phyloP scores from a whole-genome alignment of 2,797 vertebrate species.

The Gymnocypris eckloni region DNA sequence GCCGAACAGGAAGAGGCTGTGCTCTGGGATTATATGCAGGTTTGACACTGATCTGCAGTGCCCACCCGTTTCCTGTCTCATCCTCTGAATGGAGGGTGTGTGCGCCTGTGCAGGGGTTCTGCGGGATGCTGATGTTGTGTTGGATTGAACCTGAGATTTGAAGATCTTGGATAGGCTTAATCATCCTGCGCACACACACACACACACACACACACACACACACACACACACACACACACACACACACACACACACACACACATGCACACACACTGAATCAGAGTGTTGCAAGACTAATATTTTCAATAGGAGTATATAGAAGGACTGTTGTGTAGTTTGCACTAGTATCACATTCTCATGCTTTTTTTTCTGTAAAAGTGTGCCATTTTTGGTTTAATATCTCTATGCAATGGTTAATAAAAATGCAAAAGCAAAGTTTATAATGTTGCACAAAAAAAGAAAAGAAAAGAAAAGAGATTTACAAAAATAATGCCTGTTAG shows the following conservation, averaged over 20 bases:
- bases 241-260: neutral
- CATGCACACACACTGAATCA: neutral
- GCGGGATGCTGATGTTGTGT: constrained; percentile 54
- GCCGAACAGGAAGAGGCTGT: constrained; percentile 53
- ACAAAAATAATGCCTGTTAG: too few species aligned
- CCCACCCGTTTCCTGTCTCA: constrained; percentile 69
- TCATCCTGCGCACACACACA: too few species aligned
- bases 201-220: neutral
- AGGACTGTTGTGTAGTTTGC: too few species aligned
- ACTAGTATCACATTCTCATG: too few species aligned
- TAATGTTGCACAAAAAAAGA: too few species aligned
- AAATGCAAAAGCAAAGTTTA: too few species aligned
- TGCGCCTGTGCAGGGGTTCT: constrained; percentile 60
- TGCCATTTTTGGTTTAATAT: too few species aligned
- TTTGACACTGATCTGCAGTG: constrained; percentile 41
- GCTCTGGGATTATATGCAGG: constrained; percentile 52
- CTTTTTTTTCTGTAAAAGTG: too few species aligned
- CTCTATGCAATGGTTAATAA: too few species aligned
- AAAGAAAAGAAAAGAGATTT: too few species aligned
- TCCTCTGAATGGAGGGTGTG: constrained; percentile 71
- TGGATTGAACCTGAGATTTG: constrained; percentile 68
- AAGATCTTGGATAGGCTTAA: constrained; percentile 58
- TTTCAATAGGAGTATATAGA: neutral
- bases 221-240: neutral
- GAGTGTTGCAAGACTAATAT: neutral